Evolutionary conservation across 2,113 vertebrate species (phyloP).

Genomic region (Zootoca vivipara): DNA sequence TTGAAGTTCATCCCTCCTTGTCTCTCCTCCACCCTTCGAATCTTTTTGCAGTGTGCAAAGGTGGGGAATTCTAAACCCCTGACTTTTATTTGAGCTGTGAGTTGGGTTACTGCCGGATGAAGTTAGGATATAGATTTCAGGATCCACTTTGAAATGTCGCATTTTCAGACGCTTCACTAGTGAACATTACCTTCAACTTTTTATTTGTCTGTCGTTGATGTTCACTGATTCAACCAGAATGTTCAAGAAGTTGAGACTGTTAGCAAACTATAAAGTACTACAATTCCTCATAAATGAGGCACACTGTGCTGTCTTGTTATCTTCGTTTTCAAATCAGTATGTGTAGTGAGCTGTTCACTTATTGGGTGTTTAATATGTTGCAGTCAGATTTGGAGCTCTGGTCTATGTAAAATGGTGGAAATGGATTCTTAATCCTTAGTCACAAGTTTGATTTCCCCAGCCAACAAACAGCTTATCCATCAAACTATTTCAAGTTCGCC

Average conservation of each 20-base stretch:
- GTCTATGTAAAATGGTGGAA: neutral
- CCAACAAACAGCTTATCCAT: neutral
- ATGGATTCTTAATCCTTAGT: neutral
- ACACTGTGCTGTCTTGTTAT: neutral
- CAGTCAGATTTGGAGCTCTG: neutral
- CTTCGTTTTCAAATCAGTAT: neutral
- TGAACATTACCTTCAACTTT: neutral
- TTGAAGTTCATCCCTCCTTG: neutral
- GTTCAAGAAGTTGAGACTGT: neutral
- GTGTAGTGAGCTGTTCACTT: neutral
- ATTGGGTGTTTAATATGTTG: neutral
- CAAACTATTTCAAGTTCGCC: neutral
- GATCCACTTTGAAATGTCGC: neutral
- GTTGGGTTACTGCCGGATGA: neutral
- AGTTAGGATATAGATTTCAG: neutral
- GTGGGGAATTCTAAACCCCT: neutral
- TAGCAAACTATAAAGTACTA: neutral
- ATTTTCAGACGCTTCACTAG: neutral
- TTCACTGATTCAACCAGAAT: neutral
- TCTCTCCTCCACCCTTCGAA: neutral
- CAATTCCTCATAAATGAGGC: neutral
- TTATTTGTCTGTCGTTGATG: neutral
- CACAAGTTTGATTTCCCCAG: conserved; percentile 27
- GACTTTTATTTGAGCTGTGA: neutral
- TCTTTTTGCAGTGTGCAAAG: neutral